These are phyloP conservation scores for Indri indri DNA, from an alignment of 2,113 vertebrate genomes.

Conservation along the genomic window DNA sequence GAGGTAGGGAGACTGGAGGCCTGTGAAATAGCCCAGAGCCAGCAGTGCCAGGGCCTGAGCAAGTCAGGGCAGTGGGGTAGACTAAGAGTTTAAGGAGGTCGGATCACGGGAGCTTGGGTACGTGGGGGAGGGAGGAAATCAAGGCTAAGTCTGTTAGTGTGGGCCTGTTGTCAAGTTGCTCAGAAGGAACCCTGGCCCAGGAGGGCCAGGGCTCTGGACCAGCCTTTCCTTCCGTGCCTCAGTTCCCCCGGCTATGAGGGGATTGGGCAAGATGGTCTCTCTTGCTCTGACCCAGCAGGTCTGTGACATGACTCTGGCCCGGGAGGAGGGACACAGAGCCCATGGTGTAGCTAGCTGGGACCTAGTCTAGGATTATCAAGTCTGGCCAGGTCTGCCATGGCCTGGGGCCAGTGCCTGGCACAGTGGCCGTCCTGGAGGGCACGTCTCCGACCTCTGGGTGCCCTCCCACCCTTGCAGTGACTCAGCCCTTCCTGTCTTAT, in stretches of 20 bases:
- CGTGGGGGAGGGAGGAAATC: background rate
- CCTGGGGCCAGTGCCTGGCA: background rate
- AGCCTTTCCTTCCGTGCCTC: background rate
- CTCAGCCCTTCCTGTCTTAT: conserved; percentile 37
- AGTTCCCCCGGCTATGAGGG: background rate
- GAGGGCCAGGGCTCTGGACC: background rate
- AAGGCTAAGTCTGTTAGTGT: background rate
- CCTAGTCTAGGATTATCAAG: background rate
- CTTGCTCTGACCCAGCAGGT: background rate
- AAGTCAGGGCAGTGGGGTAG: background rate
- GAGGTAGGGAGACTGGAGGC: background rate
- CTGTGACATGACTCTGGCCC: background rate
- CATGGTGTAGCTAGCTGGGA: background rate
- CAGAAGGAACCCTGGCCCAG: background rate
- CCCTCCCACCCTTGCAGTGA: background rate
- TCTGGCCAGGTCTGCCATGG: background rate
- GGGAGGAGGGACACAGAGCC: background rate
- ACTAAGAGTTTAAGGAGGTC: background rate
- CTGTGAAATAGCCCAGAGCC: background rate
- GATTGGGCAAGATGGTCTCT: background rate
- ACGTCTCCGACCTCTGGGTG: background rate
- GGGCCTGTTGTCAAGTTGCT: background rate
- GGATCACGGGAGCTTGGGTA: background rate
- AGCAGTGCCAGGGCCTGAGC: background rate
- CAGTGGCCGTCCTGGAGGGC: background rate